Conservation (phyloP, 1,140 invertebrate species). For the Rhopalosiphum maidis region DNA sequence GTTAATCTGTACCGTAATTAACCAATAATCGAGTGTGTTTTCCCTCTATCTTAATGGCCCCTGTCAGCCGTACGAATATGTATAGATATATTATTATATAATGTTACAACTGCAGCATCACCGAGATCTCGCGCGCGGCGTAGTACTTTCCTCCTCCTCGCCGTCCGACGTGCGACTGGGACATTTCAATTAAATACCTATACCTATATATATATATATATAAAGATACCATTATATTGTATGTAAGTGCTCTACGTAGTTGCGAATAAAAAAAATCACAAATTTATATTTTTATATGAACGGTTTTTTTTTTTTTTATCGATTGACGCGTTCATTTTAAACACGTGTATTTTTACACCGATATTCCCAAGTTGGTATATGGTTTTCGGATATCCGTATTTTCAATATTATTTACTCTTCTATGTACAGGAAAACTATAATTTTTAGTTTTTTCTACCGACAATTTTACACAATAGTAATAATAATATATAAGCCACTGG, state of each 20-base stretch:
- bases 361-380: not conserved
- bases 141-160: not conserved
- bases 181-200: conserved; percentile 18
- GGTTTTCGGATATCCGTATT: not conserved
- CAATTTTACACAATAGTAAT: not conserved
- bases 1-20: conserved; percentile 46
- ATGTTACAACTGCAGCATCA: not conserved
- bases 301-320: not conserved
- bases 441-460: not conserved
- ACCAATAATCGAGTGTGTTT: conserved; percentile 22
- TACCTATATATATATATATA: too few species aligned
- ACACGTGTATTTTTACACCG: not conserved
- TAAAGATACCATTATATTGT: not conserved
- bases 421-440: not conserved
- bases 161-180: not conserved
- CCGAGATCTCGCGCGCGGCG: not conserved
- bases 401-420: not conserved
- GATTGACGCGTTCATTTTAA: not conserved
- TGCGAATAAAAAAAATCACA: not conserved
- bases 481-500: not conserved
- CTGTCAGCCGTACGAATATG: not conserved
- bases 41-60: conserved; percentile 7
- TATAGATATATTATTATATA: not conserved
- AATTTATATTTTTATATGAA: not conserved
- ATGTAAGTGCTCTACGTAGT: not conserved